Base-by-base conservation (phyloP, 2,113 vertebrate species). In the Pantherophis guttatus region DNA sequence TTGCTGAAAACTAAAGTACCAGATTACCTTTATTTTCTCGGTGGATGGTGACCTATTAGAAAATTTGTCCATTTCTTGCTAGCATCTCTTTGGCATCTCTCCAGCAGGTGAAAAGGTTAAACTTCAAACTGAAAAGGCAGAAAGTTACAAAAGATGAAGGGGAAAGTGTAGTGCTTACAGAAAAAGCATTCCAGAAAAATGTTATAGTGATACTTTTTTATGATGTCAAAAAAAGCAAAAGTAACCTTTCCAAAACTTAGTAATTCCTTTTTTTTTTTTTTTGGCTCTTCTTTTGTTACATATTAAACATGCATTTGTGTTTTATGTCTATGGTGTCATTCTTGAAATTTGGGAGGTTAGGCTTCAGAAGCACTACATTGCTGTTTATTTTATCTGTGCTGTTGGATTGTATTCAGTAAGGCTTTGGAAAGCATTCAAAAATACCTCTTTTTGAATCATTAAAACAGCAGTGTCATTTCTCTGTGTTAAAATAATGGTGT, bases 41-140 rank as follows among this genome's bases (percentile, higher is more conserved):
- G 95, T 93, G 93, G 88, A 52, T 93, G 59, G 91, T 96, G 96
- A 97, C 96, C 96, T 96, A 92, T 1, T 50, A 95, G 91, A 94
- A 97, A 94, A 94, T 95, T 92, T 95, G 94, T 96, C 95, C 94
- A 94, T 95, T 95, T 95, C 94, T 97, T 96, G 94, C 95, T 94
- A 93, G 94, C 94, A 91, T 96, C 87, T 92, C 95, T 91, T 95
- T 97, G 96, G 96, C 96, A 95, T 91, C 91, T 75, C n/a, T 97
- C 94, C 95, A 96, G 87, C 94, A 95, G 94, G 91, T 91, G 54
- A 86, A 95, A 92, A 96, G 95, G 96, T 96, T 97, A 95, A 91
- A 92, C 93, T 96, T 96, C 92, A 96, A 94, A 95, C 96, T 96
- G 94, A 93, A 87, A 95, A 93, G 48, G 17, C 81, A 93, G 92